Percentiles rank a stretch among this genome's conserved stretches.
Evolutionary conservation across 2,113 vertebrate species (phyloP).

Genomic region (Brachypteracias leptosomus): DNA sequence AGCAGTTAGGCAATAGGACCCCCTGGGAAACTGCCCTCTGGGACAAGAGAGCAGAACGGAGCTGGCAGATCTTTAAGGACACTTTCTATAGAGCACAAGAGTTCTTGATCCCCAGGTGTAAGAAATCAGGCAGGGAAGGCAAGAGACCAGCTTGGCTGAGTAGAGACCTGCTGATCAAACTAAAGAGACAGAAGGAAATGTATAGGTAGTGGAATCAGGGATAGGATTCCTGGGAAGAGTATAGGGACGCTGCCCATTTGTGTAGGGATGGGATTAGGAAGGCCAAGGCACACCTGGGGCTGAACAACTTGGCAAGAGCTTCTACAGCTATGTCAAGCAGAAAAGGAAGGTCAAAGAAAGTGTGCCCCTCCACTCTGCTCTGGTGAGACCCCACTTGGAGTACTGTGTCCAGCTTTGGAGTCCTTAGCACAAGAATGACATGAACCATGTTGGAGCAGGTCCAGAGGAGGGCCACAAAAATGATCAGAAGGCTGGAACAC

Average conservation of each 20-base stretch:
- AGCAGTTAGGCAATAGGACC: not conserved
- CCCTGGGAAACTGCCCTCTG: not conserved
- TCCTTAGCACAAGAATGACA: too few relatives aligned
- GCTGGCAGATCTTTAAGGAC: not conserved
- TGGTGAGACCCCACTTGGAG: too few relatives aligned
- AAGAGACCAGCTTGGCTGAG: not conserved
- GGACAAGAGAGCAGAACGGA: not conserved
- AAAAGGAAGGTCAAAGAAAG: not conserved
- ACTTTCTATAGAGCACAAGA: not conserved
- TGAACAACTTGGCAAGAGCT: too few relatives aligned
- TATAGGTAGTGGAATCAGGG: not conserved
- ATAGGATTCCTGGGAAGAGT: not conserved
- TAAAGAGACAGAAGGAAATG: not conserved
- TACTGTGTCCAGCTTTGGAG: too few relatives aligned
- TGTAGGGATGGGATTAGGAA: not conserved
- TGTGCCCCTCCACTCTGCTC: too few relatives aligned
- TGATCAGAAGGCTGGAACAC: too few relatives aligned
- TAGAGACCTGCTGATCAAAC: not conserved
- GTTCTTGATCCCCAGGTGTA: not conserved
- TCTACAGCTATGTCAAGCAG: not conserved
- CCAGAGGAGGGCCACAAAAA: too few relatives aligned
- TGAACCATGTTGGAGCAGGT: too few relatives aligned
- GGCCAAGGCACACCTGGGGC: too few relatives aligned
- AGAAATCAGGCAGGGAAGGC: not conserved
- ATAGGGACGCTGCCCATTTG: not conserved